These are phyloP conservation scores for Chionis minor DNA, from an alignment of 2,113 vertebrate species.

Conservation along the genomic window DNA sequence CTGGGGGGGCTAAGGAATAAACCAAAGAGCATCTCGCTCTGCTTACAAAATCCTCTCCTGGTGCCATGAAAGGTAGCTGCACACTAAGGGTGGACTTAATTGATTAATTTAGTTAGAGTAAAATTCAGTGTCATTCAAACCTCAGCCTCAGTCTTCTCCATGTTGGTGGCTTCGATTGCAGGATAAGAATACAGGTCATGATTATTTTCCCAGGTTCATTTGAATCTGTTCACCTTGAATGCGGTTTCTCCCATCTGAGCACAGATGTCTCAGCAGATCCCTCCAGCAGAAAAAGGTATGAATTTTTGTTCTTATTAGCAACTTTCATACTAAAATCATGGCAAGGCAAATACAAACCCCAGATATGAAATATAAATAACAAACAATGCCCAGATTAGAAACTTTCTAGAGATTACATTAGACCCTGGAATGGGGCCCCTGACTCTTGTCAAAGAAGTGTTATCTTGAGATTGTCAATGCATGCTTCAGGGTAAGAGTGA, in stretches of 20 bases:
- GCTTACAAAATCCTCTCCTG: not conserved
- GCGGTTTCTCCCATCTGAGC: not conserved
- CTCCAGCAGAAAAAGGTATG: not conserved
- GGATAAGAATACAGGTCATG: not conserved
- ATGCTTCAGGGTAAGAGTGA: slow-evolving; percentile 47
- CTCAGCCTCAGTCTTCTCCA: not conserved
- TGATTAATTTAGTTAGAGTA: not conserved
- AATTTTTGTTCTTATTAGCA: not conserved
- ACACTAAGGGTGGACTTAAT: not conserved
- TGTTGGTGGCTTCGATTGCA: not conserved
- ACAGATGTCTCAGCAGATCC: not conserved
- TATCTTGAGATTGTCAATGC: slow-evolving; percentile 71
- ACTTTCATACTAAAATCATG: not conserved
- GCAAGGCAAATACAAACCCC: not conserved
- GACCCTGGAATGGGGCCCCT: slow-evolving; percentile 7
- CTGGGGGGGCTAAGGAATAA: not conserved
- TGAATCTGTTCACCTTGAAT: not conserved
- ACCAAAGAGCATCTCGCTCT: not conserved
- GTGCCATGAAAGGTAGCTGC: not conserved
- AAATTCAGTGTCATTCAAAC: not conserved
- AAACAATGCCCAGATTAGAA: slow-evolving; percentile 41
- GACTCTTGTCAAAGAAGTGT: slow-evolving; percentile 54
- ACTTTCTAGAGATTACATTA: slow-evolving; percentile 40
- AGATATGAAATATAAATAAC: slow-evolving; percentile 47
- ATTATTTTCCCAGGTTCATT: not conserved